Evolutionary conservation across 2,888 invertebrate species (phyloP), one percentile per base, ranked within the genome.

Genomic region (Dilophus febrilis): DNA sequence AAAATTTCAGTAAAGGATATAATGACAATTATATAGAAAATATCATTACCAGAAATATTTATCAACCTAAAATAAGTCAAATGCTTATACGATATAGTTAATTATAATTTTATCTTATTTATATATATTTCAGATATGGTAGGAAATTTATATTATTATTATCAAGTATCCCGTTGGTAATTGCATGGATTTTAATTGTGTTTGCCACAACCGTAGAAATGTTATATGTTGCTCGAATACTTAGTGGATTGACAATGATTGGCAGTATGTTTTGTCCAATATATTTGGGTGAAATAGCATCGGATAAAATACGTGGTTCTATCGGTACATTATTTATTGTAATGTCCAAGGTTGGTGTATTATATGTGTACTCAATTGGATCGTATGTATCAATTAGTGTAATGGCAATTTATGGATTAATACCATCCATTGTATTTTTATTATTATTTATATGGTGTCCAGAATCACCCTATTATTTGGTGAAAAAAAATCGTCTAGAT

Each of bases 111-210:
- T n/a, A n/a, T n/a, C n/a, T n/a, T n/a, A n/a, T n/a, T n/a, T 22
- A 22, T 8, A 22, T 22, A n/a, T 30, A 11, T n/a, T n/a, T n/a
- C 47, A 63, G 66, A 43, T 64, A 75, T 42, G 79, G 79, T 13
- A 66, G 77, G 5, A 77, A 77, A 55, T 65, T 61, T 47, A 72
- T 74, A 1, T 64, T 77, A 1, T 59, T 77, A 10, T 55, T 71
- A 12, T 68, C 74, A 1, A 64, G 72, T 1, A 53, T 74, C 2
- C 74, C 77, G 0, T 68, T 74, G 50, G 68, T 72, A 46, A 49
- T 70, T 12, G 70, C 75, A 43, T 78, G 77, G 77, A 53, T 74
- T 27, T 58, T 76, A 47, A 66, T 77, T 47, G 71, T 74, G 45
- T 57, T 67, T 28, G 74, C 75, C 27, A 62, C 65, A 39, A 67